phyloP scores from a whole-genome alignment of 2,888 invertebrate genomes.

The Plemyria rubiginata region DNA sequence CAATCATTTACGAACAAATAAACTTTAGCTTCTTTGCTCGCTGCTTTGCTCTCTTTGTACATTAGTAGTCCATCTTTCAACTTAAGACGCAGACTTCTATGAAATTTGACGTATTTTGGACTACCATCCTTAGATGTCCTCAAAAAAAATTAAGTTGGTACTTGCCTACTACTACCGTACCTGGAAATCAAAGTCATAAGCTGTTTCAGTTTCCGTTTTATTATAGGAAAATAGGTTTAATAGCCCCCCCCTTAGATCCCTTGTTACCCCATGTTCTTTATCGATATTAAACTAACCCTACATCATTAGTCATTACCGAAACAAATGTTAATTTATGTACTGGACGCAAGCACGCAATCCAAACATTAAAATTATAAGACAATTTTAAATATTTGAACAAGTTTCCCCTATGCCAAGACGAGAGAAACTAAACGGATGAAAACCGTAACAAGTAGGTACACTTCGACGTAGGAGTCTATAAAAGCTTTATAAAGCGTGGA shows the following conservation, averaged over 20 bases:
- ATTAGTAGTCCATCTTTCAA: too few species aligned
- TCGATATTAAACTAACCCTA: not conserved
- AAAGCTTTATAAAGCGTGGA: slow-evolving; percentile 3
- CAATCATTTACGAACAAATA: not conserved
- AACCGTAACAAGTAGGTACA: not conserved
- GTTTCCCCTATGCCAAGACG: slow-evolving; percentile 22
- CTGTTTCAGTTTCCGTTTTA: too few species aligned
- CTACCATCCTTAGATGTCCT: too few species aligned
- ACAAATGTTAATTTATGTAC: not conserved
- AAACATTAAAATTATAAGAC: slow-evolving; percentile 39
- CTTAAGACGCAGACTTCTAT: too few species aligned
- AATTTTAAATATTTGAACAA: slow-evolving; percentile 34
- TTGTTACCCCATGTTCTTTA: not conserved
- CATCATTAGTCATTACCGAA: not conserved
- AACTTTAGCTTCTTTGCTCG: too few species aligned
- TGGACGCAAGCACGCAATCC: slow-evolving; percentile 40
- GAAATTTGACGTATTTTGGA: too few species aligned
- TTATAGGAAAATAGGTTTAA: too few species aligned
- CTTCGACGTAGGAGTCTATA: not conserved
- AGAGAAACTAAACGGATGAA: slow-evolving; percentile 7
- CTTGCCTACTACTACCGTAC: too few species aligned
- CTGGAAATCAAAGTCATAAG: too few species aligned
- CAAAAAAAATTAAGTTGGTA: too few species aligned
- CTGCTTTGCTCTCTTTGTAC: too few species aligned
- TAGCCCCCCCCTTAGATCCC: too few species aligned